A percentile compares a stretch with the other conserved stretches of the same genome.
Conservation (phyloP, 2,888 invertebrate species). For the Pachydiplax longipennis region DNA sequence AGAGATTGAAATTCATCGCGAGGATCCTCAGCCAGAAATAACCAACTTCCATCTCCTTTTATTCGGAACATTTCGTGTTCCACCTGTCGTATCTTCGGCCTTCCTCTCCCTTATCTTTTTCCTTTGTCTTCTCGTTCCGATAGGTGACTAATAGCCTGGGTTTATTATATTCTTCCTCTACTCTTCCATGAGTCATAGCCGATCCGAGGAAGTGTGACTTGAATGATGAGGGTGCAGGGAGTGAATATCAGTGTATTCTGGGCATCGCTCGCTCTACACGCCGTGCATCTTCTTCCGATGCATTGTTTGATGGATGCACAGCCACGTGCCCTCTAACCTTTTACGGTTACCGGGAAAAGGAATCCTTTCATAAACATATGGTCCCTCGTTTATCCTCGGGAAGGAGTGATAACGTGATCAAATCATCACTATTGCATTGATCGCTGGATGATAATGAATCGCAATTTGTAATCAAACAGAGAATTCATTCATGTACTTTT, state of each 20-base stretch:
- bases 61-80: neutral
- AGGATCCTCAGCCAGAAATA: neutral
- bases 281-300: neutral
- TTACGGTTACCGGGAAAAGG: neutral
- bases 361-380: neutral
- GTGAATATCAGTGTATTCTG: neutral
- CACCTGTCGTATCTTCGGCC: neutral
- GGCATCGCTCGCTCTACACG: neutral
- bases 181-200: neutral
- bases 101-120: neutral
- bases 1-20: neutral
- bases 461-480: no score
- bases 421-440: neutral
- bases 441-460: neutral
- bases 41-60: neutral
- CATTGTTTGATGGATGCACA: neutral
- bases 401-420: neutral
- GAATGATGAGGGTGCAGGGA: neutral
- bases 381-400: neutral
- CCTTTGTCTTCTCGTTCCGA: neutral
- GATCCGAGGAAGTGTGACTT: neutral
- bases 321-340: neutral
- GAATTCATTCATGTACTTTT: no score
- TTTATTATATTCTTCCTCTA: neutral
- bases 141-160: neutral